Evolutionary conservation across 2,113 vertebrate species (phyloP), one percentile per base, ranked within the genome.

Genomic region (Anolis carolinensis): DNA sequence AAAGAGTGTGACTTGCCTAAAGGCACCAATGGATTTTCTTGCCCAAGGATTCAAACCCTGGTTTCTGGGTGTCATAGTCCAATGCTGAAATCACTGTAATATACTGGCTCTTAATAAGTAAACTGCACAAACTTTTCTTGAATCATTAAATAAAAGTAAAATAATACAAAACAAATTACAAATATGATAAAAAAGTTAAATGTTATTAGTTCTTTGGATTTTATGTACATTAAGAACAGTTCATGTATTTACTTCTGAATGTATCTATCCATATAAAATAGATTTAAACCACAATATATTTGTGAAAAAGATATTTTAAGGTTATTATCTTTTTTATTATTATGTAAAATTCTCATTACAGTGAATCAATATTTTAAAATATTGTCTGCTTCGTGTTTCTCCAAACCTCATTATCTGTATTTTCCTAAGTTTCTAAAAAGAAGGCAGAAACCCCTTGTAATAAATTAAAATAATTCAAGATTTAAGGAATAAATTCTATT

Each of bases 401-500:
- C 36, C 4, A 44, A 44, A 59, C 13, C 11, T 59, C 55, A 59
- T 59, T n/a, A 16, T 18, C 1, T 59, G 55, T 18, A 59, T 59
- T 18, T 59, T 59, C 4, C 55, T 59, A 59, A 18, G 55, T 59
- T 59, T 59, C 55, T 59, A 79, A 84, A 80, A 94, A 93, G 18
- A 21, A 21, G 39, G 27, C 2, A n/a, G 30, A 81, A 52, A 93
- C 87, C 88, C 86, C 67, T 92, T 92, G 78, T 78, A 88, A 81
- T 81, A 93, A 95, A 95, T 93, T 71, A 95, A 92, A 95, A 76
- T 70, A 25, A 93, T 93, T 90, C 25, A 93, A 94, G 94, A 96
- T 97, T 96, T 93, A 95, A 90, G 86, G 76, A 90, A 95, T 94
- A 97, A 97, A 98, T 98, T 97, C 96, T 91, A 95, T 96, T 95